Base-by-base conservation (phyloP, 2,888 invertebrate genomes). In the Pyrrhosoma nymphula region DNA sequence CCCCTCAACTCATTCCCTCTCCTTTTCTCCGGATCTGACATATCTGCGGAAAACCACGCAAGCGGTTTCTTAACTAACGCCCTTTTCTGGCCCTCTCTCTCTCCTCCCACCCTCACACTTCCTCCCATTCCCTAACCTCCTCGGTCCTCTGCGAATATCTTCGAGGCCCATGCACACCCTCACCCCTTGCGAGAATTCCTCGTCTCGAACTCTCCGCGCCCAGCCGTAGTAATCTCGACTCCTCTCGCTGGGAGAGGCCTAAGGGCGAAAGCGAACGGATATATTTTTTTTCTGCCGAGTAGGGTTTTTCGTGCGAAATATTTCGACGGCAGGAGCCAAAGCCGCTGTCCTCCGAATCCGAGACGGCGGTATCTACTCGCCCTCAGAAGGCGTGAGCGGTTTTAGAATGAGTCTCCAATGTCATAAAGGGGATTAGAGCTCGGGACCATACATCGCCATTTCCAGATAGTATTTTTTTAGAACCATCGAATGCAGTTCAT, bases 41-140 rank as follows among this genome's bases (percentile, higher is more conserved):
- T 93, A 93, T 93, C 93, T 93, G 93, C 60, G 93, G 93, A 93
- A 93, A 93, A 93, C 93, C 93, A 93, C 93, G 93, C 93, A 47
- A 69, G 93, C 93, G 69, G 69, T 93, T 93, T 93, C 93, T 93
- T 93, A 93, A 91, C 91, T 63, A 91, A 75, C 63, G 69, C n/a
- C 47, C 23, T 63, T 39, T 35, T 23, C 47, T 47, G 10, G 16
- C 30, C 56, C 18, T 14, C 60, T 35, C 88, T 88, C 88, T 26
- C 89, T 56, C 8, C n/a, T n/a, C 47, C 26, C 14, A 23, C 26
- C 39, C 30, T 18, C 63, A 8, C 60, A 0, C 60, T 35, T 39
- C 30, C 20, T 26, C 69, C 8, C 69, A 4, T 47, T 47, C 47
- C 89, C 89, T 55, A 26, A 26, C 8, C 12, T 16, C 16, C 16